Base-by-base conservation (phyloP, 2,113 vertebrate genomes). In the Cebidichthys violaceus region DNA sequence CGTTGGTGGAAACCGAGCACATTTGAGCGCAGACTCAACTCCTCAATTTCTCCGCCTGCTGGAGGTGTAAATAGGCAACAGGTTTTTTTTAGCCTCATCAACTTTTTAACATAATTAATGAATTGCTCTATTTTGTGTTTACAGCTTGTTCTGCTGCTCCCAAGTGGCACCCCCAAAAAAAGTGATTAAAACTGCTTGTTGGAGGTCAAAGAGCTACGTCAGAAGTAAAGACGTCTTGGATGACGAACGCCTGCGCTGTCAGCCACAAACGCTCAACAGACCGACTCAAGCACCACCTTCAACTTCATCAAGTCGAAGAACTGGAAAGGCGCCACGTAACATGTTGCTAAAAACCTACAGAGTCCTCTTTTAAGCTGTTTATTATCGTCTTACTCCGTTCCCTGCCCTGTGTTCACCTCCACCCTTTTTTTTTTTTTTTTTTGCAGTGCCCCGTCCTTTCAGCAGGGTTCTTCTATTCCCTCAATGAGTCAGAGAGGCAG, bases 401-500 rank as follows among this genome's bases (percentile, higher is more conserved):
- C 69, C 73, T 33, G 39, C 24, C 50, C 62, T 57, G 54, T n/a
- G 43, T 35, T 31, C 31, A 41, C 79, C 77, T 75, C 75, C 54
- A 10, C 14, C 77, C 79, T 54, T 4, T n/a, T n/a, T n/a, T n/a
- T n/a, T n/a, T n/a, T n/a, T n/a, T n/a, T n/a, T n/a, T n/a, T 47
- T 47, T 20, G 33, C 67, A 22, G 31, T 29, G 50, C 71, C 61
- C 57, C 68, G 7, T 84, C 61, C 75, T 84, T 77, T 86, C 87
- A 75, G 9, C 85, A 37, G 43, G 0, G 24, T 61, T 86, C 79
- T 31, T 85, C 64, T 47, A n/a, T 82, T 59, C 59, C 66, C 75
- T 70, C 50, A 85, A 69, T 80, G 90, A 92, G 83, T 92, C 88
- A 88, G 76, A 84, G n/a, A 73, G 75, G 45, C 24, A 67, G 54